These are phyloP conservation scores for Luffia ferchaultella DNA, from an alignment of 2,888 invertebrate species.

Conservation along the genomic window DNA sequence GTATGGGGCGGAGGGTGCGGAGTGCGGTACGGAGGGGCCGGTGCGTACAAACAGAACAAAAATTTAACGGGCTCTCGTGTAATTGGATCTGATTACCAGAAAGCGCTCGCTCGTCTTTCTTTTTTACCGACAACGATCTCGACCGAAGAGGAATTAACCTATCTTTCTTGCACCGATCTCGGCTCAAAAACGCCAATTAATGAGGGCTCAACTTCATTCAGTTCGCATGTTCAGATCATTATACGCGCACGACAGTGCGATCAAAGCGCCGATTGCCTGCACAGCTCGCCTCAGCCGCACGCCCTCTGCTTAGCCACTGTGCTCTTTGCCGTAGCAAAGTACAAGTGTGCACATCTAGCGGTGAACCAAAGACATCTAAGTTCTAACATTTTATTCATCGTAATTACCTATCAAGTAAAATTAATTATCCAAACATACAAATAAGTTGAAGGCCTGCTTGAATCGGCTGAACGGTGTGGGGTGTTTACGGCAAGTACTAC, in stretches of 20 bases:
- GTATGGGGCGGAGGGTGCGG: conserved; percentile 30
- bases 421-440: too few species aligned
- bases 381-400: too few species aligned
- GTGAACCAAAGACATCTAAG: too few species aligned
- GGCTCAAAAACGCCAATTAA: conserved; percentile 65
- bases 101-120: conserved; percentile 61
- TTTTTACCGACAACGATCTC: conserved; percentile 64
- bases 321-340: conserved; percentile 38
- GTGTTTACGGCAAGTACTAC: too few species aligned
- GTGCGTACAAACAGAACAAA: conserved; percentile 51
- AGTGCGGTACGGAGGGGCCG: conserved; percentile 26
- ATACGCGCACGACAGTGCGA: conserved; percentile 66
- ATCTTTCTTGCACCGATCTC: conserved; percentile 64
- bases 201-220: conserved; percentile 67
- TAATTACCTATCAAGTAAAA: too few species aligned
- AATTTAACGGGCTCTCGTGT: conserved; percentile 59
- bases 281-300: conserved; percentile 38
- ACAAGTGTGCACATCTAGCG: conserved; percentile 59
- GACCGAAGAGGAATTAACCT: conserved; percentile 62
- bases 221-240: conserved; percentile 63
- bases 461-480: too few species aligned
- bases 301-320: conserved; percentile 1
- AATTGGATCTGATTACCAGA: conserved; percentile 68
- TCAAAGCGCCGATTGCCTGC: conserved; percentile 62
- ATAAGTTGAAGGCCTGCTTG: too few species aligned